Evolutionary conservation across 2,797 vertebrate genomes (phyloP).

Genomic region (Leucoraja ocellata): DNA sequence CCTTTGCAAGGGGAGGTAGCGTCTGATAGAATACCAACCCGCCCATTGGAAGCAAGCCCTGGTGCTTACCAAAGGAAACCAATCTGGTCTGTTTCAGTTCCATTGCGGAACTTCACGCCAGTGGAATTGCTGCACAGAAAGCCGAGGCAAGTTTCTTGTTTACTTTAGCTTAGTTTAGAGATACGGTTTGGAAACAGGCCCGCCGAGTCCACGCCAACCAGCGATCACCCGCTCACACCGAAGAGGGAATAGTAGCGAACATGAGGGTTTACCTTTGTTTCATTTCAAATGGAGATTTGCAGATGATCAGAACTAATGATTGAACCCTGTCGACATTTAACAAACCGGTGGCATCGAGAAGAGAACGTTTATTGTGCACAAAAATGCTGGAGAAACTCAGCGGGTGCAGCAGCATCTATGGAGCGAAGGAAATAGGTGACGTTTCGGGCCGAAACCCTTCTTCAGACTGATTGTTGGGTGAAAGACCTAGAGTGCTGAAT

Average conservation of each 20-base stretch:
- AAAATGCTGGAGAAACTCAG: no score
- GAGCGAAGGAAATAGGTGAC: no score
- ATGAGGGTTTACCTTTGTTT: not conserved
- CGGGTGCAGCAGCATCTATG: no score
- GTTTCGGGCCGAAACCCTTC: no score
- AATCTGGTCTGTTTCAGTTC: slow-evolving; percentile 45
- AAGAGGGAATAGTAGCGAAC: not conserved
- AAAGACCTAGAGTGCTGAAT: not conserved
- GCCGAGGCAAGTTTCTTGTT: no score
- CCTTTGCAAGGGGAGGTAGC: not conserved
- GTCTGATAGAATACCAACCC: not conserved
- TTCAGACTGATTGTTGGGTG: not conserved
- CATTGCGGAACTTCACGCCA: slow-evolving; percentile 34
- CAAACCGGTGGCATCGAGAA: not conserved
- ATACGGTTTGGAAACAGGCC: no score
- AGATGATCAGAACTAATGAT: not conserved
- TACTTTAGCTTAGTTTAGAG: not conserved
- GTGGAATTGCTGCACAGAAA: not conserved
- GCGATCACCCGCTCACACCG: no score
- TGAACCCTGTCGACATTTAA: not conserved
- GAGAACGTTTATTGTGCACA: not conserved
- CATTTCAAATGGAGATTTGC: not conserved
- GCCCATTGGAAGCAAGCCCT: slow-evolving; percentile 54
- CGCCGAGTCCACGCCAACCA: no score
- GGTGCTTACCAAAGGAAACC: slow-evolving; percentile 62